Conservation (phyloP, 2,888 invertebrate species). For the Ectobius pallidus region DNA sequence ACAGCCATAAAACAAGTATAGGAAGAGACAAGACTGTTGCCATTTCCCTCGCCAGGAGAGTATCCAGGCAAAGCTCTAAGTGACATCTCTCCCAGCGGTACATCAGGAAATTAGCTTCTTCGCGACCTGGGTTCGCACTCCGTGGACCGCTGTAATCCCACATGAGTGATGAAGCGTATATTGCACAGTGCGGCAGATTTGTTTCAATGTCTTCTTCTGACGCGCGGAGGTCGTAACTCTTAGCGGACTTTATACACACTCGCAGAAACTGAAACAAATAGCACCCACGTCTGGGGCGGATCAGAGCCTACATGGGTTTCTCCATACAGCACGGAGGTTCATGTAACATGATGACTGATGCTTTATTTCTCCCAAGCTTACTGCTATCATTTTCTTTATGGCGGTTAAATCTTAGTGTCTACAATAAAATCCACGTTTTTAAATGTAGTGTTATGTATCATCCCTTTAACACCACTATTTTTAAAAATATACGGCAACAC, state of each 20-base stretch:
- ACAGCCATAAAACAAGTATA: background rate
- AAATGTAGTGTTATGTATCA: too few relatives aligned
- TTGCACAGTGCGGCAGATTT: conserved; percentile 26
- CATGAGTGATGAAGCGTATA: conserved; percentile 32
- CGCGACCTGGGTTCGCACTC: conserved; percentile 24
- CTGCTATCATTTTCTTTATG: too few relatives aligned
- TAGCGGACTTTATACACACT: background rate
- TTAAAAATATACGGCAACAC: too few relatives aligned
- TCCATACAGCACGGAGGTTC: too few relatives aligned
- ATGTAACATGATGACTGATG: too few relatives aligned
- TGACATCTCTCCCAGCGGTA: conserved; percentile 17
- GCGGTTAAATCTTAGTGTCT: too few relatives aligned
- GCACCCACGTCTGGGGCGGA: background rate
- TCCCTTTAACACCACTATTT: too few relatives aligned
- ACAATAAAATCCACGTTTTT: too few relatives aligned
- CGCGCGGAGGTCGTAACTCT: background rate
- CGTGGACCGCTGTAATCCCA: conserved; percentile 29
- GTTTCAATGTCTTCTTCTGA: conserved; percentile 26
- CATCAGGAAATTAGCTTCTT: conserved; percentile 24
- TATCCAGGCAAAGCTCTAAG: conserved; percentile 7
- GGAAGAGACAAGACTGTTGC: background rate
- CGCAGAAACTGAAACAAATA: background rate
- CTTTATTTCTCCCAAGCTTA: too few relatives aligned
- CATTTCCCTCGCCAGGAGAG: conserved; percentile 12
- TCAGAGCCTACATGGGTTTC: too few relatives aligned